Evolutionary conservation across 2,888 invertebrate genomes (phyloP), one percentile per base, ranked within the genome.

Genomic region (Nomada flava): DNA sequence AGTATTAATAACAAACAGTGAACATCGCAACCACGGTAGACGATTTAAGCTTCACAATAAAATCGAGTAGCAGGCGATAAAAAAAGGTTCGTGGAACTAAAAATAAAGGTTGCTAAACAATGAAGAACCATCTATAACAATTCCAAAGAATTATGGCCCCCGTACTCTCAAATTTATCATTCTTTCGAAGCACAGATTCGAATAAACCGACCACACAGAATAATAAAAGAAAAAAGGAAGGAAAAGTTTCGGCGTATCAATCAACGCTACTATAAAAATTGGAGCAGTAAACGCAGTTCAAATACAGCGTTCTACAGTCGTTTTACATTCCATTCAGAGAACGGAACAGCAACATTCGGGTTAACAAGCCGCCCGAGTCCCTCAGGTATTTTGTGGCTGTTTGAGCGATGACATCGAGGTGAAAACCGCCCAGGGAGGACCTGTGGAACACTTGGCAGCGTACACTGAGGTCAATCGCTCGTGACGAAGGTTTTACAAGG

Each of bases 391-490:
- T 76, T 62, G 64, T 67, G 71, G 70, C 57, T 20, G 63, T 76
- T 83, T 81, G 76, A 86, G 67, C 82, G 84, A 86, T 77, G 78
- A 85, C 71, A 81, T 52, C 57, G 79, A 72, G 76, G 82, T 82
- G 78, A 67, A 79, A 84, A 84, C 74, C 77, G 64, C 72, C 68
- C 63, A 63, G 75, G 81, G 79, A 78, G 83, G 88, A 86, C 86
- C 86, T 86, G 86, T 86, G 82, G 86, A 86, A 75, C 86, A 80
- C 80, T 86, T 86, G 86, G 86, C 86, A 86, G 62, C 80, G 82
- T 76, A 78, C 76, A 77, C 78, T 55, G 80, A 80, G 86, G 86
- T 86, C 86, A 86, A 86, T 86, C 86, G 86, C 77, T 86, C 79
- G 86, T 86, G 84, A 84, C 84, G 82, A 82, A 86, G 82, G 86